These are phyloP conservation scores for Serranus cabrilla DNA, from an alignment of 2,797 vertebrate genomes.

Conservation along the genomic window DNA sequence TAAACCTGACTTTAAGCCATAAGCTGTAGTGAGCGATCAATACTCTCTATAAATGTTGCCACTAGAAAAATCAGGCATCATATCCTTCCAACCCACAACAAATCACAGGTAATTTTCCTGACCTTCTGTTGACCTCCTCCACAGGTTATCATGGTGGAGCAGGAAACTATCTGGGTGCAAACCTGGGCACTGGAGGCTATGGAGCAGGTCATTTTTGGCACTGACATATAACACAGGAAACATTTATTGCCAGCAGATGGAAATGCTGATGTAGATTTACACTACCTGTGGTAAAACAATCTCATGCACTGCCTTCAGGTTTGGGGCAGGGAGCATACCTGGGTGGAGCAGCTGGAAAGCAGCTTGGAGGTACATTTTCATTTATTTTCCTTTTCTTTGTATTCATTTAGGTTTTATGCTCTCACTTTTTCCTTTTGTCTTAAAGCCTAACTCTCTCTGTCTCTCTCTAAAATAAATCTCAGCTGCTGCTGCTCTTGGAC, in stretches of 20 bases:
- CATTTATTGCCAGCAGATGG: background rate
- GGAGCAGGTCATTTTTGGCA: conserved; percentile 76
- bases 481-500: conserved; percentile 65
- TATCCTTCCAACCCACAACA: background rate
- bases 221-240: background rate
- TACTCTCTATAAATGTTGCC: background rate
- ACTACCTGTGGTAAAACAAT: conserved; percentile 18
- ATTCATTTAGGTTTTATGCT: background rate
- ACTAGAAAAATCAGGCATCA: background rate
- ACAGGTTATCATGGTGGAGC: conserved; percentile 79
- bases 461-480: background rate
- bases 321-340: conserved; percentile 77
- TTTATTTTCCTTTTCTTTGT: background rate
- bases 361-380: conserved; percentile 62
- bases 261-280: conserved; percentile 12
- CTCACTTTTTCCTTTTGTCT: background rate
- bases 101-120: conserved; percentile 8
- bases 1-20: background rate
- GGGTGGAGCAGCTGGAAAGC: conserved; percentile 79
- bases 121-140: conserved; percentile 42
- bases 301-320: conserved; percentile 58
- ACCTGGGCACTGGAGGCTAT: conserved; percentile 71
- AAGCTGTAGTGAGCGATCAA: background rate
- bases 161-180: conserved; percentile 76
- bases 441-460: background rate